phyloP scores from a whole-genome alignment of 2,797 vertebrate species.

The Benthosema pterotum region DNA sequence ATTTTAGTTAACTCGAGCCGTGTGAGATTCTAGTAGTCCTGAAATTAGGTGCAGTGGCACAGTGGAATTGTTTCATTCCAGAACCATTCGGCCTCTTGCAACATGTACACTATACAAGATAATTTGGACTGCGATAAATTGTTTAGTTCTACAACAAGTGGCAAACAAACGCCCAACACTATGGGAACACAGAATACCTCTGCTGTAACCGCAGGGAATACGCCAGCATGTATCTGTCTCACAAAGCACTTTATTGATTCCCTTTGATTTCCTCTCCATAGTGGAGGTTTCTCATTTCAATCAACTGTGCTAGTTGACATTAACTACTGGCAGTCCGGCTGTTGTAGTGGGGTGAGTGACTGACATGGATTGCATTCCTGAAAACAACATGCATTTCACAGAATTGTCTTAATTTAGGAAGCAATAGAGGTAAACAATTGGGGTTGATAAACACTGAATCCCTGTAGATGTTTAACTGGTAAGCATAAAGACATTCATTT shows the following conservation, averaged over 20 bases:
- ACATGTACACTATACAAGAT: too few species aligned
- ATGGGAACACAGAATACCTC: constrained; percentile 31
- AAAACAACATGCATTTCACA: constrained; percentile 12
- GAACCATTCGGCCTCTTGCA: too few species aligned
- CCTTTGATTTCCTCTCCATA: not conserved
- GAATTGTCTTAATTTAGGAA: constrained; percentile 18
- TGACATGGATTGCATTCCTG: constrained; percentile 29
- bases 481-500: too few species aligned
- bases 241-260: not conserved
- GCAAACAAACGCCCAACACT: constrained; percentile 56
- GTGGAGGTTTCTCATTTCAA: not conserved
- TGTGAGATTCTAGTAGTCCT: too few species aligned
- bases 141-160: not conserved
- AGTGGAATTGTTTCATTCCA: too few species aligned
- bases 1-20: too few species aligned
- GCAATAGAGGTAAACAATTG: not conserved
- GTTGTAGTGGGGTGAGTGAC: constrained; percentile 3
- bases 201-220: constrained; percentile 45
- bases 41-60: too few species aligned
- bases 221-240: too few species aligned
- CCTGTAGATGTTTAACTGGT: too few species aligned
- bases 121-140: too few species aligned
- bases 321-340: constrained; percentile 27
- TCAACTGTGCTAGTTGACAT: constrained; percentile 30
- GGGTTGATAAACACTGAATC: too few species aligned